Percentiles rank a stretch among this genome's conserved stretches.
Evolutionary conservation across 2,113 vertebrate species (phyloP).

Genomic region (Chionodraco myersi): DNA sequence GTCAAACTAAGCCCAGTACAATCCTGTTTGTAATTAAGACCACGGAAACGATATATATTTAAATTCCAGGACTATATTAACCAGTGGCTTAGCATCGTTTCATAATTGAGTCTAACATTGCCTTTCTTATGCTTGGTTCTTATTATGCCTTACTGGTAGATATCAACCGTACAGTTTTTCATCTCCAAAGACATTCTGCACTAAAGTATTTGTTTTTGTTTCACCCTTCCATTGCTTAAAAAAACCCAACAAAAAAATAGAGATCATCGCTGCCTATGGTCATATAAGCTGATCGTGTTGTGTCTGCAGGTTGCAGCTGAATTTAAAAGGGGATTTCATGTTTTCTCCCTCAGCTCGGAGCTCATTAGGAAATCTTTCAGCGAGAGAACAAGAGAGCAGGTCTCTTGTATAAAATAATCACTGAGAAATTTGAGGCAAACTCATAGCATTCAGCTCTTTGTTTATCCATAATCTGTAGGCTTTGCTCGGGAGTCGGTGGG

Average conservation of each 20-base stretch:
- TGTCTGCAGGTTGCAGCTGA: constrained; percentile 51
- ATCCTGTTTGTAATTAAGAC: constrained; percentile 51
- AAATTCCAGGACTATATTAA: constrained; percentile 33
- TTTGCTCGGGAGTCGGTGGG: constrained; percentile 37
- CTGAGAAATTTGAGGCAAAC: constrained; percentile 40
- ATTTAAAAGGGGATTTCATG: constrained; percentile 50
- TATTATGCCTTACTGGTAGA: constrained; percentile 8
- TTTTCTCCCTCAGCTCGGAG: constrained; percentile 49
- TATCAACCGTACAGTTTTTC: constrained; percentile 8
- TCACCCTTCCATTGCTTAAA: constrained; percentile 19
- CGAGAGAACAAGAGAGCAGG: constrained; percentile 40
- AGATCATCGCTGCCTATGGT: constrained; percentile 22
- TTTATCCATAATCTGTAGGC: constrained; percentile 49
- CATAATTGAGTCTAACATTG: not conserved
- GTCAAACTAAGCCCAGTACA: constrained; percentile 42
- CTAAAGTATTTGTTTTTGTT: constrained; percentile 3
- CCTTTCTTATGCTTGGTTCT: not conserved
- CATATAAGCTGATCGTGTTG: constrained; percentile 48
- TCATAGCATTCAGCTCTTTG: constrained; percentile 20
- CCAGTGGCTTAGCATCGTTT: not conserved
- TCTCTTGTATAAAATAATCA: constrained; percentile 59
- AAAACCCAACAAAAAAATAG: constrained; percentile 4
- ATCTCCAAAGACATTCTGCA: not conserved
- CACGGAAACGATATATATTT: constrained; percentile 29
- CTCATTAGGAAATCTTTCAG: constrained; percentile 69